Percentiles rank a stretch among this genome's conserved stretches.
phyloP scores from a whole-genome alignment of 2,888 invertebrate genomes.

The Elmis aenea region DNA sequence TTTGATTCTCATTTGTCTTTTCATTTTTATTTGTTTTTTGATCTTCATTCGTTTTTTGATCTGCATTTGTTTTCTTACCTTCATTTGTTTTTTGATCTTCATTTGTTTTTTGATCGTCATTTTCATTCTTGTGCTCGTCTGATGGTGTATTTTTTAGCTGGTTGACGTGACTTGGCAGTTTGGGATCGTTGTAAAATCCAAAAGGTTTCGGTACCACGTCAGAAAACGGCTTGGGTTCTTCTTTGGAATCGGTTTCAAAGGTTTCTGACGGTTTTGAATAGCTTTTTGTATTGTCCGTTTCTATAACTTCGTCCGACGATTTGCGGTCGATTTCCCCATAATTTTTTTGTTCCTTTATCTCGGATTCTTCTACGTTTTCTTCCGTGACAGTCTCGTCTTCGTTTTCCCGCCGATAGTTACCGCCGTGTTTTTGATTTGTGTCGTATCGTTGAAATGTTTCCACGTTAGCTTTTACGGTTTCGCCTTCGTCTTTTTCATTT shows the following conservation, averaged over 20 bases:
- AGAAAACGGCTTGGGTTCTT: constrained; percentile 22
- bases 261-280: background rate
- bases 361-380: constrained; percentile 6
- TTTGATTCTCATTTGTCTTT: too few relatives aligned
- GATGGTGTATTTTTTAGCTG: constrained; percentile 22
- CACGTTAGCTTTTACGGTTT: constrained; percentile 7
- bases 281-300: constrained; percentile 6
- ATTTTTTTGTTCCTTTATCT: constrained; percentile 2
- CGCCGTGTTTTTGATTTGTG: constrained; percentile 27
- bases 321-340: background rate
- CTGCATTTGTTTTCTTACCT: background rate
- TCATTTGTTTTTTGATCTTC: background rate
- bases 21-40: constrained; percentile 8
- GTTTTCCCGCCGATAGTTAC: constrained; percentile 27
- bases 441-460: constrained; percentile 28
- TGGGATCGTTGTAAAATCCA: constrained; percentile 34
- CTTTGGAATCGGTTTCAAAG: background rate
- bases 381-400: too few relatives aligned
- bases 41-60: too few relatives aligned
- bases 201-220: constrained; percentile 36
- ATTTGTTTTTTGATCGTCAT: background rate
- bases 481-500: background rate
- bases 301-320: constrained; percentile 1
- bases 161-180: constrained; percentile 34
- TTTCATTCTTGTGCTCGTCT: constrained; percentile 8